Percentiles rank a stretch among this genome's conserved stretches.
phyloP scores from a whole-genome alignment of 2,797 vertebrate species.

The Hyperoplus lanceolatus region DNA sequence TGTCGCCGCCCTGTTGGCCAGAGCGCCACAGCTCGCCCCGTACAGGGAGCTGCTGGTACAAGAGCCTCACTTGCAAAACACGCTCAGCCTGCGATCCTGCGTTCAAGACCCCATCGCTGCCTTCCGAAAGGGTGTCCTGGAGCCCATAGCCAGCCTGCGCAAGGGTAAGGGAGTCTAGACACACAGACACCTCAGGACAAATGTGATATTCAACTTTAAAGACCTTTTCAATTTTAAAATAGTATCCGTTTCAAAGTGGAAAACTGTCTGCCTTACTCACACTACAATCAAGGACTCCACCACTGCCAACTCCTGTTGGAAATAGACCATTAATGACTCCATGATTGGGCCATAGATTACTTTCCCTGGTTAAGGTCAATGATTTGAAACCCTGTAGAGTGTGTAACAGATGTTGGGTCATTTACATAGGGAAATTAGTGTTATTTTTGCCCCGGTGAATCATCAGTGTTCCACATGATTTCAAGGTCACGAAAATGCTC shows the following conservation, averaged over 20 bases:
- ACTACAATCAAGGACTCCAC: conserved; percentile 28
- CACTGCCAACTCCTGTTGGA: conserved; percentile 56
- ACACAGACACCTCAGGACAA: conserved; percentile 43
- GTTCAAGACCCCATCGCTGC: conserved; percentile 95
- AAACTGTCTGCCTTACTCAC: conserved; percentile 45
- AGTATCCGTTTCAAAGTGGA: conserved; percentile 42
- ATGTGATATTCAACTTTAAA: conserved; percentile 62
- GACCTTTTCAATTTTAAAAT: conserved; percentile 53
- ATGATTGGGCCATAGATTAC: conserved; percentile 59
- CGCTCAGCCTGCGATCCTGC: conserved; percentile 96
- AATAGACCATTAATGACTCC: conserved; percentile 63
- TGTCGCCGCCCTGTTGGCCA: conserved; percentile 93
- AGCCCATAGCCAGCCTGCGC: conserved; percentile 90
- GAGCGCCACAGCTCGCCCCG: conserved; percentile 88
- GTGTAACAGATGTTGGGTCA: conserved; percentile 70
- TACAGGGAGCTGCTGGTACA: conserved; percentile 93
- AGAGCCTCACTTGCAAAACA: conserved; percentile 93
- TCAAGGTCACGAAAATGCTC: conserved; percentile 71
- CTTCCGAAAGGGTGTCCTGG: conserved; percentile 92
- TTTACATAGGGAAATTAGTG: conserved; percentile 66
- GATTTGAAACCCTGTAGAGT: conserved; percentile 59
- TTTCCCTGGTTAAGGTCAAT: conserved; percentile 68
- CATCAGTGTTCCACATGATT: conserved; percentile 63
- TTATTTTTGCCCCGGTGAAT: conserved; percentile 72
- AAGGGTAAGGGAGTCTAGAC: conserved; percentile 85